Percentiles rank a stretch among this genome's conserved stretches.
Conservation (phyloP, 2,888 invertebrate genomes). For the Dyspetes luteomarginatus region DNA sequence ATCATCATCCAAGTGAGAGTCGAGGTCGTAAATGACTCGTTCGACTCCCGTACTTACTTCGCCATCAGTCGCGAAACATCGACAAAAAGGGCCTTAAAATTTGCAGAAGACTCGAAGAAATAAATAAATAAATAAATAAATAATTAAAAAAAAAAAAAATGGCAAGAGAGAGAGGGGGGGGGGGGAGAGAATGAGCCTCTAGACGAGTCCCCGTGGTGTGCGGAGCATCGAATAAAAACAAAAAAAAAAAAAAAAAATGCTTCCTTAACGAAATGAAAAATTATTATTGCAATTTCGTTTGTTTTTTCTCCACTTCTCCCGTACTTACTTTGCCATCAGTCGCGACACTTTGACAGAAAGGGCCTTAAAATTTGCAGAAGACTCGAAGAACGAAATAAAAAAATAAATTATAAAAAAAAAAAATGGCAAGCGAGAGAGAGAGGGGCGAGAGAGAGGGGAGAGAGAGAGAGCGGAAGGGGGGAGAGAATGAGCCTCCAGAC, state of each 20-base stretch:
- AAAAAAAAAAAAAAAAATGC: no score
- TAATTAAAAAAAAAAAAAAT: constrained; percentile 9
- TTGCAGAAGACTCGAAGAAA: constrained; percentile 16
- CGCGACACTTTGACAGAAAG: no score
- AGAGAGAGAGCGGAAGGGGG: constrained; percentile 4
- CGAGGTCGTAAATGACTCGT: constrained; percentile 56
- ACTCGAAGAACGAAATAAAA: constrained; percentile 33
- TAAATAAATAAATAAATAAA: constrained; percentile 28
- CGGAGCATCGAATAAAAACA: no score
- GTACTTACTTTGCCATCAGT: no score
- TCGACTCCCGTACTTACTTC: constrained; percentile 56
- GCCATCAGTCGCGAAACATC: constrained; percentile 49
- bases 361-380: no score
- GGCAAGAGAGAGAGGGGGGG: not conserved
- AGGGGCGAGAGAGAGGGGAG: not conserved
- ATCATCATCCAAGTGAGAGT: constrained; percentile 32
- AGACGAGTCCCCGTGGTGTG: no score
- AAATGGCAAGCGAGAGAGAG: constrained; percentile 1
- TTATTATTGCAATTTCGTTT: no score
- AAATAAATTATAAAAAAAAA: constrained; percentile 17
- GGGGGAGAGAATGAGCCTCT: constrained; percentile 43
- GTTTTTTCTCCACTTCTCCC: no score
- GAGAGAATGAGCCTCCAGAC: constrained; percentile 11
- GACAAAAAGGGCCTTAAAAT: no score
- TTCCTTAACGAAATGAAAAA: no score